These are phyloP conservation scores for Conopomorpha cramerella DNA, from an alignment of 1,140 invertebrate genomes.

Conservation along the genomic window DNA sequence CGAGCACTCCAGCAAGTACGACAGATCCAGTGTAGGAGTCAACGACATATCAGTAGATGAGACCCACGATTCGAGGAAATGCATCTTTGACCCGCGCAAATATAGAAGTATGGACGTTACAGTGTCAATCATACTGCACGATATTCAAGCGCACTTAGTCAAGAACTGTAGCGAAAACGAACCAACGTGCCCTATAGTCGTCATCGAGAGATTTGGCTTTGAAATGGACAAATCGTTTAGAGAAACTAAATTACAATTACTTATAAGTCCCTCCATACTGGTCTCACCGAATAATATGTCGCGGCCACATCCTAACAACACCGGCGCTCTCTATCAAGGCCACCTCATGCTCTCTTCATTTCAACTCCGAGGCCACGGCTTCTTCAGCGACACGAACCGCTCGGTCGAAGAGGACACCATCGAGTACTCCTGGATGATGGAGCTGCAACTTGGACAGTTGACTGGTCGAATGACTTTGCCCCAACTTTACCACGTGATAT, in stretches of 20 bases:
- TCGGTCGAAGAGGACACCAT: conserved; percentile 90
- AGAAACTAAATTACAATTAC: conserved; percentile 89
- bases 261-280: conserved; percentile 87
- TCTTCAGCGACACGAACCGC: conserved; percentile 93
- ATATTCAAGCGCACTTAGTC: conserved; percentile 91
- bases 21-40: conserved; percentile 53
- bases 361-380: conserved; percentile 91
- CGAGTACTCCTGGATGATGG: conserved; percentile 95
- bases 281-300: conserved; percentile 75
- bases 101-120: conserved; percentile 90
- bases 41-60: conserved; percentile 63
- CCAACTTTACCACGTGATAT: conserved; percentile 83
- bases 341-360: conserved; percentile 88
- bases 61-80: conserved; percentile 55
- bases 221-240: conserved; percentile 94
- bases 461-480: conserved; percentile 79
- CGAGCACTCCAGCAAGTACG: conserved; percentile 51
- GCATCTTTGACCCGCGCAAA: conserved; percentile 79
- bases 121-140: conserved; percentile 92
- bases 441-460: conserved; percentile 81
- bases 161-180: conserved; percentile 87
- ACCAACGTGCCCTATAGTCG: conserved; percentile 87
- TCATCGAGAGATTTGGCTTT: conserved; percentile 91
- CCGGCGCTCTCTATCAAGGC: conserved; percentile 74
- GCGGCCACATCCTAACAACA: conserved; percentile 66